Evolutionary conservation across 2,113 vertebrate genomes (phyloP).

Genomic region (Ammodramus savannarum): DNA sequence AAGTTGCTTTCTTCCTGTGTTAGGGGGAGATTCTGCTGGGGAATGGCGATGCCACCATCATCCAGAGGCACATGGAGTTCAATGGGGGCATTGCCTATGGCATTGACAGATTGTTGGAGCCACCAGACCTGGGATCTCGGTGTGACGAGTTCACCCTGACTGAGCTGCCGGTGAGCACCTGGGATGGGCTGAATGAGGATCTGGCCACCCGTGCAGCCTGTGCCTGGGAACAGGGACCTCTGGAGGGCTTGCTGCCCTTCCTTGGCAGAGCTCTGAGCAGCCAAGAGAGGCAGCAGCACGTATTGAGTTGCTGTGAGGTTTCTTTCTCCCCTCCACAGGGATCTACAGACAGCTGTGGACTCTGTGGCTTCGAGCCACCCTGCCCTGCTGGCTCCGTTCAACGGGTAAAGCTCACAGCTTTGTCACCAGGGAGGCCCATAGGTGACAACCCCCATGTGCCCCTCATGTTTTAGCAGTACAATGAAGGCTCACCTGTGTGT

Average conservation of each 20-base stretch:
- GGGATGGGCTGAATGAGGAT: background rate
- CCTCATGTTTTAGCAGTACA: background rate
- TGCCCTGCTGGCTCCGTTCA: constrained; percentile 64
- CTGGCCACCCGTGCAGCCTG: rapidly evolving
- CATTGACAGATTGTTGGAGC: constrained; percentile 88
- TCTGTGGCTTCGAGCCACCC: constrained; percentile 41
- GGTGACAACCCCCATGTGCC: background rate
- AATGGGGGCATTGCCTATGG: constrained; percentile 84
- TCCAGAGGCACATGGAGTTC: constrained; percentile 84
- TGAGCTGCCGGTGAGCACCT: constrained; percentile 7
- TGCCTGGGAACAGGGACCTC: background rate
- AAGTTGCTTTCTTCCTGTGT: background rate
- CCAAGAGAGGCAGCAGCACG: background rate
- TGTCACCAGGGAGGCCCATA: background rate
- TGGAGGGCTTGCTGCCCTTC: background rate
- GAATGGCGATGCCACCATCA: constrained; percentile 72
- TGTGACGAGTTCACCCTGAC: constrained; percentile 78
- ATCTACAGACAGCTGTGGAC: constrained; percentile 62
- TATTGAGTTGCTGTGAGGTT: background rate
- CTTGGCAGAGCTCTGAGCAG: background rate
- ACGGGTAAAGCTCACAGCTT: constrained; percentile 62
- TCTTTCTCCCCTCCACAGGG: constrained; percentile 24
- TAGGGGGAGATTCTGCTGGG: constrained; percentile 86
- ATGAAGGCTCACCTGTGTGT: background rate
- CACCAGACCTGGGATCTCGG: constrained; percentile 85